phyloP scores from a whole-genome alignment of 2,797 vertebrate species.

The Thaleichthys pacificus region DNA sequence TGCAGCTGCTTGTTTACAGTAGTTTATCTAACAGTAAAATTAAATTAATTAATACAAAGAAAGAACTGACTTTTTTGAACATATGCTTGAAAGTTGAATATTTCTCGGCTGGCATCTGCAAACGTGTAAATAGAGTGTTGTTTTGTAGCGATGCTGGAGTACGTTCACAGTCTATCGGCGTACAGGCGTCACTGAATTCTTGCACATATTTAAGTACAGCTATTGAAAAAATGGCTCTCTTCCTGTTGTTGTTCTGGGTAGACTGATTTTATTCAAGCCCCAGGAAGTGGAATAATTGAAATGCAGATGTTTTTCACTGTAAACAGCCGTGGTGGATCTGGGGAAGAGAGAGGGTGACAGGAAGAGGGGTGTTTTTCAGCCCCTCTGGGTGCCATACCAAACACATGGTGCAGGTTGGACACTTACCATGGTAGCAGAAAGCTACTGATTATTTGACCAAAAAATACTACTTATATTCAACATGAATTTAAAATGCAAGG shows the following conservation, averaged over 20 bases:
- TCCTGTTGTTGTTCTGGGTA: conserved; percentile 82
- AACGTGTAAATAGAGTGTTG: conserved; percentile 53
- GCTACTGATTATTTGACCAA: conserved; percentile 19
- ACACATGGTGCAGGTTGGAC: neutral
- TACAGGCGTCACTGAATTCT: conserved; percentile 60
- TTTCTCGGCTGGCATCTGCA: conserved; percentile 33
- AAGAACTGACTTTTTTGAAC: conserved; percentile 12
- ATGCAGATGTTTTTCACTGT: conserved; percentile 84
- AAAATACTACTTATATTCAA: conserved; percentile 42
- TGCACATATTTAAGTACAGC: conserved; percentile 73
- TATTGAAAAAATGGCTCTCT: conserved; percentile 80
- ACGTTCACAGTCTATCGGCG: conserved; percentile 53
- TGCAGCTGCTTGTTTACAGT: conserved; percentile 4
- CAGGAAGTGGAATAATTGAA: conserved; percentile 82
- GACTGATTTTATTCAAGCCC: conserved; percentile 79
- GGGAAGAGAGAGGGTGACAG: conserved; percentile 43
- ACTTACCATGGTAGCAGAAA: conserved; percentile 3
- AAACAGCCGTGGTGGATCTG: conserved; percentile 69
- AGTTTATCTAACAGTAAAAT: neutral
- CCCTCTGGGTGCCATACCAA: conserved; percentile 26
- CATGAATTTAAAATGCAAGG: conserved; percentile 57
- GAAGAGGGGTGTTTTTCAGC: conserved; percentile 52
- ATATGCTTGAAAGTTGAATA: conserved; percentile 15
- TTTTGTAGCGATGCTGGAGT: conserved; percentile 45
- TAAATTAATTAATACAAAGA: neutral